Evolutionary conservation across 2,797 vertebrate species (phyloP).

Genomic region (Crenichthys baileyi): DNA sequence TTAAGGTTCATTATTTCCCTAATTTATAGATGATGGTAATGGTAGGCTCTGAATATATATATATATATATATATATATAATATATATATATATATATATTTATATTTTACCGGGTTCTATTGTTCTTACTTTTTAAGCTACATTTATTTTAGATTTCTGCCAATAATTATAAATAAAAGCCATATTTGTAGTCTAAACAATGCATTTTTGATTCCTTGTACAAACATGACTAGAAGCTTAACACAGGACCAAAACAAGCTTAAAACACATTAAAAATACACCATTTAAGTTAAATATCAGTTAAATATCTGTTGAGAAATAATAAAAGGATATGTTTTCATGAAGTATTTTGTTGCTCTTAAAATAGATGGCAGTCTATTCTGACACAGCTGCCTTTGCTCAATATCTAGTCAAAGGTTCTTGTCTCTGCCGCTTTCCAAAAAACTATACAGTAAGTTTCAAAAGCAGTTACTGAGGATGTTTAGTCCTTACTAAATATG

Average conservation of each 20-base stretch:
- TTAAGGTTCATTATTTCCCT: not conserved
- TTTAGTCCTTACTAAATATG: conserved; percentile 48
- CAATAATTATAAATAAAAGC: too few species aligned
- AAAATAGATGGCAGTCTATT: not conserved
- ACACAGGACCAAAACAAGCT: too few species aligned
- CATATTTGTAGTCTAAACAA: too few species aligned
- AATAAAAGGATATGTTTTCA: not conserved
- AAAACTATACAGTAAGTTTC: conserved; percentile 25
- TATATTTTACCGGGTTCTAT: too few species aligned
- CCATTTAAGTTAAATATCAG: not conserved
- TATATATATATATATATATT: too few species aligned
- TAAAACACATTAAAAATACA: not conserved
- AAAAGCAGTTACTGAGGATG: conserved; percentile 27
- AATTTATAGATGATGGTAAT: too few species aligned
- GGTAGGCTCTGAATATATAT: too few species aligned
- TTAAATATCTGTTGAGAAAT: not conserved
- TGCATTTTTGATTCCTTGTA: too few species aligned
- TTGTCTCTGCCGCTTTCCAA: conserved; percentile 10
- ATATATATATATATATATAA: too few species aligned
- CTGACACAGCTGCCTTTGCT: not conserved
- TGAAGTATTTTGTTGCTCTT: not conserved
- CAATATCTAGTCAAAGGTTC: conserved; percentile 39
- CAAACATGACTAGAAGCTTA: too few species aligned
- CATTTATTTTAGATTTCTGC: too few species aligned
- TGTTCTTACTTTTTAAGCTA: too few species aligned